Base-by-base conservation (phyloP, 2,888 invertebrate species). In the Malthinus seriepunctatus region DNA sequence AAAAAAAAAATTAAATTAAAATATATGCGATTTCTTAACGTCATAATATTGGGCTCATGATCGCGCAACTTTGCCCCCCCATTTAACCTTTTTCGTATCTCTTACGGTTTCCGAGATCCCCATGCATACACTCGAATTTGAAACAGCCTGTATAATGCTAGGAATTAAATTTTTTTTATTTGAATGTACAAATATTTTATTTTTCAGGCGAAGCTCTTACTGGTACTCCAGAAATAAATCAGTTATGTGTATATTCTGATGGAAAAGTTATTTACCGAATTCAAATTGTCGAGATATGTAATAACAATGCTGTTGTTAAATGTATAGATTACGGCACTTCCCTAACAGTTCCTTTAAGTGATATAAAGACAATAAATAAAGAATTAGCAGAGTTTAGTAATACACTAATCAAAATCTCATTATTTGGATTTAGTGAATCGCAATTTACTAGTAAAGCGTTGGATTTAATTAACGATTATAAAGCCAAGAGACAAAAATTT, bases 291-390 rank as follows among this genome's bases (percentile, higher is more conserved):
- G 23, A 23, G 5, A 23, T 23, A 23, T 23, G 23, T 9, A 50
- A 51, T 3, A 48, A 51, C 9, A 49, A 44, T 15, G 71, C 66
- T 3, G 63, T 64, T 9, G 57, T 75, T 2, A 66, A 69, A 31
- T 74, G 69, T 51, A 31, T 73, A 7, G 76, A 76, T 63, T 70
- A 70, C 51, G 62, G 67, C 8, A 70, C 70, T 33, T 63, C 56
- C 14, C 69, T 67, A 31, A 47, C 52, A 6, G 63, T 71, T 12
- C 57, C 69, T 1, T 8, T 71, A 3, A 68, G 68, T 34, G 66
- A 67, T 5, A 45, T 75, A 14, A 60, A 67, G 35, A 66, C 69
- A 15, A 66, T 76, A 1, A 69, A 65, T 42, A 67, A 70, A 42
- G 42, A 46, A 15, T 51, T 74, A 32, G 68, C 69, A 1, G 49